Evolutionary conservation across 2,797 vertebrate genomes (phyloP).

Genomic region (Thamnophis elegans): DNA sequence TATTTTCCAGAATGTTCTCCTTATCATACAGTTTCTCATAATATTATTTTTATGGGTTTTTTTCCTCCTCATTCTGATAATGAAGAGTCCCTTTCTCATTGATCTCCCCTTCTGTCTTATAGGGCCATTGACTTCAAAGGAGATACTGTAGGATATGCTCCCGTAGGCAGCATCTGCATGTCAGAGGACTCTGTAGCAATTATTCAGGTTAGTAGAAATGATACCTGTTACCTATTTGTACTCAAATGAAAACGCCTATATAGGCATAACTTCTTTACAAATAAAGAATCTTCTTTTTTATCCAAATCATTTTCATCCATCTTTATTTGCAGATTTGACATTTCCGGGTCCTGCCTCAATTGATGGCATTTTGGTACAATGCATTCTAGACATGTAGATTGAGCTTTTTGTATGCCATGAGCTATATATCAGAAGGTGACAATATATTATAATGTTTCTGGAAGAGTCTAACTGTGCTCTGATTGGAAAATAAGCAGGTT

Average conservation of each 20-base stretch:
- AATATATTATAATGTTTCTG: neutral
- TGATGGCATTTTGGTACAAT: neutral
- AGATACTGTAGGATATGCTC: conserved; percentile 84
- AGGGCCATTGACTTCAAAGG: conserved; percentile 84
- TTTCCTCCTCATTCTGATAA: too few relatives aligned
- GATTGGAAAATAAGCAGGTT: neutral
- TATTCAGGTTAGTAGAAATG: conserved; percentile 77
- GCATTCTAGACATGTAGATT: neutral
- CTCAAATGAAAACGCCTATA: neutral
- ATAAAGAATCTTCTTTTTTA: neutral
- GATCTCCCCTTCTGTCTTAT: neutral
- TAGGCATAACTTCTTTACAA: neutral
- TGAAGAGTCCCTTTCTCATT: too few relatives aligned
- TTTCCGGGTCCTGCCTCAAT: neutral
- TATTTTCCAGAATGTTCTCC: too few relatives aligned
- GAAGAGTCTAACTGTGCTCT: neutral
- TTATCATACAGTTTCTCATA: too few relatives aligned
- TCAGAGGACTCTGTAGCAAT: conserved; percentile 79
- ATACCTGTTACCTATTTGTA: neutral
- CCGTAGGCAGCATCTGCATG: conserved; percentile 81
- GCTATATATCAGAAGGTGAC: neutral
- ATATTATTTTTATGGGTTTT: too few relatives aligned
- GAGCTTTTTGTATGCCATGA: neutral
- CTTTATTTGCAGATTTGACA: neutral
- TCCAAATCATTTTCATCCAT: neutral